Evolutionary conservation across 2,888 invertebrate genomes (phyloP).

Genomic region (Dione juno): DNA sequence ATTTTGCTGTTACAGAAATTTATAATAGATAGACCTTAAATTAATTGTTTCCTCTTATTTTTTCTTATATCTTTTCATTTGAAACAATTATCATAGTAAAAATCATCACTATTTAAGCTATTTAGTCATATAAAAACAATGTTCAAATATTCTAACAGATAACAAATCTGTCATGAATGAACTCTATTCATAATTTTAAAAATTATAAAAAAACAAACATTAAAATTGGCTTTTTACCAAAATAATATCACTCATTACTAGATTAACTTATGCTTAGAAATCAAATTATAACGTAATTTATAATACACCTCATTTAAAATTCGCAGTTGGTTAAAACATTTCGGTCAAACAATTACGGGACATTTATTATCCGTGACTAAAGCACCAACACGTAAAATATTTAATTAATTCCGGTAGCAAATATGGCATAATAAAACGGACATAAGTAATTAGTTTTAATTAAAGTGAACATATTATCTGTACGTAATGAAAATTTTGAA

Average conservation of each 20-base stretch:
- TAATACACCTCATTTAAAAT: slow-evolving; percentile 20
- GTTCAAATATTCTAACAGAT: too few species aligned
- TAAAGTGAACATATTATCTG: slow-evolving; percentile 36
- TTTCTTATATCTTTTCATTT: too few species aligned
- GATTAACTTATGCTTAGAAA: neutral
- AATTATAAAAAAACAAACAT: too few species aligned
- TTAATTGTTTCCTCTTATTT: too few species aligned
- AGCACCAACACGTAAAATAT: slow-evolving; percentile 40
- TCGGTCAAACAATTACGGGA: slow-evolving; percentile 37
- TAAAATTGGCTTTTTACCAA: too few species aligned
- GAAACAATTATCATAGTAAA: too few species aligned
- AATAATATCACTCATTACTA: neutral
- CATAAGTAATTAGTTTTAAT: slow-evolving; percentile 41
- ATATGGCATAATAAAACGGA: slow-evolving; percentile 41
- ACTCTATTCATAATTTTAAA: too few species aligned
- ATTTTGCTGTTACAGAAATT: too few species aligned
- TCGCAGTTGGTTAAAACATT: slow-evolving; percentile 34
- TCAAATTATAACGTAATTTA: slow-evolving; percentile 1
- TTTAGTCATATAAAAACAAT: too few species aligned
- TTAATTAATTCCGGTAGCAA: slow-evolving; percentile 42
- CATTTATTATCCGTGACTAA: slow-evolving; percentile 40
- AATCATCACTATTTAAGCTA: too few species aligned
- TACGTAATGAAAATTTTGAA: slow-evolving; percentile 34
- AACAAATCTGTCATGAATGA: too few species aligned
- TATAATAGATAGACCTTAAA: too few species aligned